These are phyloP conservation scores for Formica selysi DNA, from an alignment of 1,140 invertebrate species.

Conservation along the genomic window DNA sequence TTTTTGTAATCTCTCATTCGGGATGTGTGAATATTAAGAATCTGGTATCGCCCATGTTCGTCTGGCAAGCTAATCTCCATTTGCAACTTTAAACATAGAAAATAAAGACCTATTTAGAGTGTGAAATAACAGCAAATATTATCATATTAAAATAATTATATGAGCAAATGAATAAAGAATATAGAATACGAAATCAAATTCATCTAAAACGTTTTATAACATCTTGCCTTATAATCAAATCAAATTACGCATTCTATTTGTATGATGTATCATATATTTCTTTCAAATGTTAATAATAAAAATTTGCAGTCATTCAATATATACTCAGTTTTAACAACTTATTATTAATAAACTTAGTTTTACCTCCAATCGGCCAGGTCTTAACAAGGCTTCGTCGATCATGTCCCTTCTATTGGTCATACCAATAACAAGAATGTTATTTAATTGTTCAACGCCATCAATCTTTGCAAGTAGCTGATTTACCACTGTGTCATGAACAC, in stretches of 20 bases:
- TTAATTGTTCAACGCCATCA: conserved; percentile 99
- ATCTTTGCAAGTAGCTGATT: conserved; percentile 99
- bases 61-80: conserved; percentile 99
- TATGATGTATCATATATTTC: not conserved
- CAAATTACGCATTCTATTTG: not conserved
- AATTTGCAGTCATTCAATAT: not conserved
- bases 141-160: not conserved
- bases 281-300: no score
- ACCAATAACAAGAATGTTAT: conserved; percentile 99
- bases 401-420: conserved; percentile 99
- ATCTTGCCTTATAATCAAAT: not conserved
- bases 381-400: conserved; percentile 99
- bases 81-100: conserved; percentile 90
- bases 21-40: conserved; percentile 98
- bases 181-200: no score
- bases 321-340: conserved; percentile 4
- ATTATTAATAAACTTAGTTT: conserved; percentile 30
- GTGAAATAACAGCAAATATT: not conserved
- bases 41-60: conserved; percentile 96
- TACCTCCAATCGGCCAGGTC: conserved; percentile 97
- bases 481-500: conserved; percentile 99
- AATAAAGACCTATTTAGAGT: conserved; percentile 15
- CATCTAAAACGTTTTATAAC: no score
- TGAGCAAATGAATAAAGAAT: no score
- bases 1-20: conserved; percentile 97